A percentile compares a stretch with the other conserved stretches of the same genome.
These are phyloP conservation scores for Hiodon alosoides DNA, from an alignment of 2,113 vertebrate species.

Conservation along the genomic window DNA sequence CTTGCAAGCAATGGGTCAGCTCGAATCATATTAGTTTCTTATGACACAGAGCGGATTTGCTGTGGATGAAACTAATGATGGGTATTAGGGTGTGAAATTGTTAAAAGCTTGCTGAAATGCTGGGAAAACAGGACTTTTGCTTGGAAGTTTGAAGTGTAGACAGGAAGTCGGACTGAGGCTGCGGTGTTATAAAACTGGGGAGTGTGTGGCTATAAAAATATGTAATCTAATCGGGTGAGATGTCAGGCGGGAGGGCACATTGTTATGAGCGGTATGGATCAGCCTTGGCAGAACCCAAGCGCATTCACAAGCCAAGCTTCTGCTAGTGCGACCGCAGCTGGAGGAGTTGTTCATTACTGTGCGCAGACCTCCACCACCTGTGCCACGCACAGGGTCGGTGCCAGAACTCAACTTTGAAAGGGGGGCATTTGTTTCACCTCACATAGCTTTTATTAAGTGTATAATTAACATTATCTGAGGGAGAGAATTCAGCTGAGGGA, in stretches of 20 bases:
- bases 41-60: neutral
- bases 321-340: slow-evolving; percentile 5
- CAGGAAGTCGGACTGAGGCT: slow-evolving; percentile 14
- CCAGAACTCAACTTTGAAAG: too few relatives aligned
- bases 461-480: too few relatives aligned
- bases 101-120: neutral
- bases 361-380: slow-evolving; percentile 4
- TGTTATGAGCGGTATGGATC: slow-evolving; percentile 20
- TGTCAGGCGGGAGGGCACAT: slow-evolving; percentile 27
- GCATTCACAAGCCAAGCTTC: slow-evolving; percentile 19
- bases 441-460: too few relatives aligned
- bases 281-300: slow-evolving; percentile 17
- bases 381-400: too few relatives aligned
- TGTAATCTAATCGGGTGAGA: slow-evolving; percentile 23
- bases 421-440: too few relatives aligned
- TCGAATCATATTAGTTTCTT: neutral
- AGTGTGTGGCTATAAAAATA: slow-evolving; percentile 38
- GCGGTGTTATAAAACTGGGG: slow-evolving; percentile 32
- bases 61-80: neutral
- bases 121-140: slow-evolving; percentile 41
- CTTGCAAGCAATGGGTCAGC: neutral
- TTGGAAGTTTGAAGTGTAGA: slow-evolving; percentile 1
- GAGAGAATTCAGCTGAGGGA: too few relatives aligned
- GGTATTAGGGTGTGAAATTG: neutral
- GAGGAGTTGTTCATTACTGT: slow-evolving; percentile 18